Conservation (phyloP, 2,797 vertebrate genomes). For the Squalus acanthias region DNA sequence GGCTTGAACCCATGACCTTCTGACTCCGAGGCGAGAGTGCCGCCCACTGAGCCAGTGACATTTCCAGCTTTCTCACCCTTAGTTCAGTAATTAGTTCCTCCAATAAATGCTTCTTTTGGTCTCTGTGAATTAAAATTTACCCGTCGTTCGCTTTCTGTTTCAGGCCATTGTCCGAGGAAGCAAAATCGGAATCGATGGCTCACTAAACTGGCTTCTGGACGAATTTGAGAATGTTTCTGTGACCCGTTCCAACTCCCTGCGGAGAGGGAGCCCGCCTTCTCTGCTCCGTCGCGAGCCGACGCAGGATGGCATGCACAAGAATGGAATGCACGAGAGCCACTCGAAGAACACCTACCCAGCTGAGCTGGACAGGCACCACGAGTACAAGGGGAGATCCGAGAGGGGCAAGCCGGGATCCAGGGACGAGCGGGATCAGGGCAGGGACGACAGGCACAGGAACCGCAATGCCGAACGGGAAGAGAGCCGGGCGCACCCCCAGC, state of each 20-base stretch:
- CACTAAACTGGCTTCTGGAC: constrained; percentile 82
- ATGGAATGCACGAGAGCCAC: constrained; percentile 47
- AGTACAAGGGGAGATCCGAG: constrained; percentile 32
- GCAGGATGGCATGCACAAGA: constrained; percentile 51
- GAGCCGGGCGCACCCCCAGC: constrained; percentile 54
- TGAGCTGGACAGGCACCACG: neutral
- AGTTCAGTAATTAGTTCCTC: neutral
- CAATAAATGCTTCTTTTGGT: neutral
- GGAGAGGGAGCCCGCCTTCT: constrained; percentile 76
- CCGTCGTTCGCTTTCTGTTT: neutral
- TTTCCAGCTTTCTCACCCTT: neutral
- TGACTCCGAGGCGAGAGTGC: neutral
- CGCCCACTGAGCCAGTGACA: neutral
- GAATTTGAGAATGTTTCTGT: constrained; percentile 91
- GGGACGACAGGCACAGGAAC: constrained; percentile 50
- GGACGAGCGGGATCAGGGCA: constrained; percentile 48
- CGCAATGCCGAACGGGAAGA: constrained; percentile 37
- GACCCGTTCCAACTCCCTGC: constrained; percentile 85
- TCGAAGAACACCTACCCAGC: neutral
- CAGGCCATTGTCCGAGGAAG: constrained; percentile 86
- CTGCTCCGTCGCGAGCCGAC: constrained; percentile 57
- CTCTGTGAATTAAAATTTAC: neutral
- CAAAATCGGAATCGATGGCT: constrained; percentile 74
- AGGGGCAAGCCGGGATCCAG: constrained; percentile 43
- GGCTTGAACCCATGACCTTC: neutral